Evolutionary conservation across 2,797 vertebrate genomes (phyloP), one percentile per base, ranked within the genome.

Genomic region (Botia kubotai): DNA sequence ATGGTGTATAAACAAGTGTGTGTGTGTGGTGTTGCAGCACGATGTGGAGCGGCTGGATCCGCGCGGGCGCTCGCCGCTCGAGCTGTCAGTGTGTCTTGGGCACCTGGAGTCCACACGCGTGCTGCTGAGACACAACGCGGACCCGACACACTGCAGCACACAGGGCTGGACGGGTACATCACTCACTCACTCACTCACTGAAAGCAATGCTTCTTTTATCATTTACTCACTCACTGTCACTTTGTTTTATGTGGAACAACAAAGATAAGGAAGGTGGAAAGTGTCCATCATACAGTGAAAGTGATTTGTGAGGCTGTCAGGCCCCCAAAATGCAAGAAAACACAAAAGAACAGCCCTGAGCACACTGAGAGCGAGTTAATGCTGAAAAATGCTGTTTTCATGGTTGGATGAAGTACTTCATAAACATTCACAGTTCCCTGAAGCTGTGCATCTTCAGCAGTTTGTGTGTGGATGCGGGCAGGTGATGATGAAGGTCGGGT

Each of bases 21-120:
- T 79, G 67, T 85, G 57, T 33, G 50, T 65, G 52, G 26, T 70
- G 81, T 67, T 85, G 67, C 93, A 98, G 96, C 94, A 96, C 55
- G 94, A 97, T 75, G 86, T 95, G 79, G 96, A 95, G 88, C 88
- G 94, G 88, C 84, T 93, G 62, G 97, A 97, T 88, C 96, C 96
- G 12, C 95, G 96, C 2, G 96, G 96, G 4, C 95, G 97, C 84
- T 96, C 96, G 43, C 95, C 96, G 0, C 92, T 98, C 90, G 95
- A 98, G 89, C 93, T 98, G 89, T 95, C 97, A 0, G 95, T 98
- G 83, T 96, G 95, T 80, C 93, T 98, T 84, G 97, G 97, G 75
- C 96, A 98, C 92, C 90, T 97, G 88, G 97, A 98, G 90, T 96
- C 96, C 0, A 93, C 91, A 79, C 91, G 95, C 19, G 96, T 98